Conservation (phyloP, 1,140 invertebrate species). For the Megalopta genalis region DNA sequence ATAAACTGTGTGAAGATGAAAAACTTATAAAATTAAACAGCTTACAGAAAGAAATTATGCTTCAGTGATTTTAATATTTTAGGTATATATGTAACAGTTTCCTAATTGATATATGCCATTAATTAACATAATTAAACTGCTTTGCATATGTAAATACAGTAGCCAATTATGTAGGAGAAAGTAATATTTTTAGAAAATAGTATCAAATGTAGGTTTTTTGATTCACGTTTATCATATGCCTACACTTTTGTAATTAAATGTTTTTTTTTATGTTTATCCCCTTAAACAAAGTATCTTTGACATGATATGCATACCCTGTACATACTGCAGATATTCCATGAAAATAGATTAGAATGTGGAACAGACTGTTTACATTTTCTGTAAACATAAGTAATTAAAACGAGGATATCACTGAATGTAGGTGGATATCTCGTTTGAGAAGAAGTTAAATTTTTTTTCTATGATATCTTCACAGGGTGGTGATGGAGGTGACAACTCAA, state of each 20-base stretch:
- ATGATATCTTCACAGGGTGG: slow-evolving; percentile 79
- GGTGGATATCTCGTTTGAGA: slow-evolving; percentile 14
- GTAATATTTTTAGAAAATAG: background rate
- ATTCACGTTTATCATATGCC: background rate
- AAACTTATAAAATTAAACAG: slow-evolving; percentile 19
- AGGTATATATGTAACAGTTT: slow-evolving; percentile 9
- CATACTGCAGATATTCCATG: background rate
- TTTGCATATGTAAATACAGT: slow-evolving; percentile 27
- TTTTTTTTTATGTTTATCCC: slow-evolving; percentile 10
- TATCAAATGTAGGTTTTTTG: background rate
- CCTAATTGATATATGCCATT: slow-evolving; percentile 8
- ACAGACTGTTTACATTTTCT: slow-evolving; percentile 2
- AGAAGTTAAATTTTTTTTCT: slow-evolving; percentile 66
- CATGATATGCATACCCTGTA: slow-evolving; percentile 3
- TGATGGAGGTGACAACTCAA: slow-evolving; percentile 80
- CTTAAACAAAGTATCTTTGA: slow-evolving; percentile 8
- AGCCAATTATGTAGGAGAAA: slow-evolving; percentile 6
- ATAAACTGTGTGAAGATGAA: slow-evolving; percentile 13
- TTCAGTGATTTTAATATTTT: slow-evolving; percentile 10
- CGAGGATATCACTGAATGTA: slow-evolving; percentile 8
- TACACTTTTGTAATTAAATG: background rate
- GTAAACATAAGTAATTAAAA: slow-evolving; percentile 8
- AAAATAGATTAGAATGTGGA: background rate
- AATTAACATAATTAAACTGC: slow-evolving; percentile 48
- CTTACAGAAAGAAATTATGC: background rate